A percentile compares a stretch with the other conserved stretches of the same genome.
These are phyloP conservation scores for Anolis carolinensis DNA, from an alignment of 2,113 vertebrate genomes.

Conservation along the genomic window DNA sequence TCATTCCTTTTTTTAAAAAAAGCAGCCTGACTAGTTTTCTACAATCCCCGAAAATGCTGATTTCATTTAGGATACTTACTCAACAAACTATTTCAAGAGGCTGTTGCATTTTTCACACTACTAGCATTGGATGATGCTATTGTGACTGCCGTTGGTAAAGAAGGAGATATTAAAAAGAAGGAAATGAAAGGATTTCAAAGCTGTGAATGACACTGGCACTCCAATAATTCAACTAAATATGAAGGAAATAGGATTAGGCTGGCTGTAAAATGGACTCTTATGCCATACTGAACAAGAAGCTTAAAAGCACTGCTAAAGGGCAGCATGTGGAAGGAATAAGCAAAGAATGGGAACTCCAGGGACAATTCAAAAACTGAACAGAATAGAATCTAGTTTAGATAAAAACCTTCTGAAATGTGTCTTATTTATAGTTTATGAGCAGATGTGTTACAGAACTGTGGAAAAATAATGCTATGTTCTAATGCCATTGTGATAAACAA, in stretches of 20 bases:
- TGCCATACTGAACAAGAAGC: conserved; percentile 31
- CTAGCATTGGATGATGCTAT: neutral
- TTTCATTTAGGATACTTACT: neutral
- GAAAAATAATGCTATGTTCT: neutral
- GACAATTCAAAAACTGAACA: conserved; percentile 42
- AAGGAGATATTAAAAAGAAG: conserved; percentile 36
- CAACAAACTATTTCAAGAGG: neutral
- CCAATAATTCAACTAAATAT: conserved; percentile 57
- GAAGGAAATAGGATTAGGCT: conserved; percentile 65
- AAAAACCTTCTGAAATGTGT: conserved; percentile 27
- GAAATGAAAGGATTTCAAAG: conserved; percentile 45
- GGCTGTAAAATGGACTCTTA: conserved; percentile 40
- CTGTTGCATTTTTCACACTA: neutral
- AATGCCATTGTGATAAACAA: fast-evolving
- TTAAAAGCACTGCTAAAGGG: conserved; percentile 46
- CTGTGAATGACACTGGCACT: conserved; percentile 42
- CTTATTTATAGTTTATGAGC: conserved; percentile 46
- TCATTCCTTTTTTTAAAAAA: neutral
- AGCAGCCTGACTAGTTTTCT: neutral
- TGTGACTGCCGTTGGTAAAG: conserved; percentile 4
- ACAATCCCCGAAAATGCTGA: neutral
- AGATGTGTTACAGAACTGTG: conserved; percentile 36
- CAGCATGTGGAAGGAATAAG: conserved; percentile 29
- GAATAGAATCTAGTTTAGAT: conserved; percentile 53
- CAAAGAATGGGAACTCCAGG: conserved; percentile 57